phyloP scores from a whole-genome alignment of 2,888 invertebrate species.

The Ochropacha duplaris region DNA sequence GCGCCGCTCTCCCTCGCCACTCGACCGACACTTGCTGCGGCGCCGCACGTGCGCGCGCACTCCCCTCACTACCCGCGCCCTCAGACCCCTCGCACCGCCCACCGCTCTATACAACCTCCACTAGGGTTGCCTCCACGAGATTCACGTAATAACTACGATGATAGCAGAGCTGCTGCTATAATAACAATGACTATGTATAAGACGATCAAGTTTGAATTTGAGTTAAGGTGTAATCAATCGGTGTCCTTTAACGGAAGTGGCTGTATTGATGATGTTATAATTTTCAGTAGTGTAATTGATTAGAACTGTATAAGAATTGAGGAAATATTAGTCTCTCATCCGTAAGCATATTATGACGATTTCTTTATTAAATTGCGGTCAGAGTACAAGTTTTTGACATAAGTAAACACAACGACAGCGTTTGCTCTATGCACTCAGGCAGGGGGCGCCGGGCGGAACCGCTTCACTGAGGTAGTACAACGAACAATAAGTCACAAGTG shows the following conservation, averaged over 20 bases:
- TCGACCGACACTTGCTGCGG: slow-evolving; percentile 28
- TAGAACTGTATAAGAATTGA: slow-evolving; percentile 10
- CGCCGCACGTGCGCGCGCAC: slow-evolving; percentile 44
- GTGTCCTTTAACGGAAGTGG: not conserved
- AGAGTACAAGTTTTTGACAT: too few species aligned
- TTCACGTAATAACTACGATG: slow-evolving; percentile 34
- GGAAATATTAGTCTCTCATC: slow-evolving; percentile 28
- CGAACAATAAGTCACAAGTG: slow-evolving; percentile 23
- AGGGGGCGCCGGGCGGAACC: slow-evolving; percentile 38
- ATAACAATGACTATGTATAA: not conserved
- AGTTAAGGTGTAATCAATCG: not conserved
- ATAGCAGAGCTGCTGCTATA: slow-evolving; percentile 20
- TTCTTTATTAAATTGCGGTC: slow-evolving; percentile 42
- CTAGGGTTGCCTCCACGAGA: slow-evolving; percentile 53
- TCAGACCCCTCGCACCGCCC: slow-evolving; percentile 22
- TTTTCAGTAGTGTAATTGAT: not conserved
- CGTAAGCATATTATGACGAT: slow-evolving; percentile 32
- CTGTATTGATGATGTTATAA: not conserved
- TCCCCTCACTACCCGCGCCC: slow-evolving; percentile 27
- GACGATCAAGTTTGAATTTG: not conserved
- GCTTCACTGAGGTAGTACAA: slow-evolving; percentile 30
- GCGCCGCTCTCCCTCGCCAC: slow-evolving; percentile 41
- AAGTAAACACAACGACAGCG: too few species aligned
- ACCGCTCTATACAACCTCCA: slow-evolving; percentile 63
- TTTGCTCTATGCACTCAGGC: too few species aligned